phyloP scores from a whole-genome alignment of 1,140 invertebrate genomes.

The Plectrocnemia conspersa region DNA sequence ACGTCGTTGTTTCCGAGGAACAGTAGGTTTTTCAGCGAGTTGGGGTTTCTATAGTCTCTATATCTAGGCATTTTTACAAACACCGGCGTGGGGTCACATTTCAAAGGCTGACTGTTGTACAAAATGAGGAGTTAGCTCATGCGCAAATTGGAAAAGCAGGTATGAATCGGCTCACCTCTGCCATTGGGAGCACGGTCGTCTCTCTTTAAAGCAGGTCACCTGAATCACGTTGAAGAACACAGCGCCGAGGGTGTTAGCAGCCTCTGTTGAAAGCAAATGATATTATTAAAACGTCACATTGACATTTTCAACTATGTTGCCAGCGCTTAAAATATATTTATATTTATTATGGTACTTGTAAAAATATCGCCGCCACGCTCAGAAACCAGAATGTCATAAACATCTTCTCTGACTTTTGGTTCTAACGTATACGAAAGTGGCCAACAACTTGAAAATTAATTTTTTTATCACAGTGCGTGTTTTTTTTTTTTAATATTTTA shows the following conservation, averaged over 20 bases:
- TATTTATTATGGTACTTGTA: too few relatives aligned
- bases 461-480: too few relatives aligned
- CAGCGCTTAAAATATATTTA: too few relatives aligned
- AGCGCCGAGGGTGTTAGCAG: constrained; percentile 63
- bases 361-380: too few relatives aligned
- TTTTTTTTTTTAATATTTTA: too few relatives aligned
- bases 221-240: constrained; percentile 68
- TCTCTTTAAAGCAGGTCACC: constrained; percentile 62
- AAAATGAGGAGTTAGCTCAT: constrained; percentile 1
- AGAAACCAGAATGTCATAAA: too few relatives aligned
- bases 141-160: neutral
- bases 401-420: too few relatives aligned
- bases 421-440: too few relatives aligned
- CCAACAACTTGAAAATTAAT: too few relatives aligned
- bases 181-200: constrained; percentile 59
- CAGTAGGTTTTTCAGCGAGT: constrained; percentile 21
- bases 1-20: constrained; percentile 30
- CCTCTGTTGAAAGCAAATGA: constrained; percentile 42
- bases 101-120: neutral
- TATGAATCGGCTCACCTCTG: constrained; percentile 50
- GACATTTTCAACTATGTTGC: neutral
- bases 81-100: constrained; percentile 24
- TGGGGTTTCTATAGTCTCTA: constrained; percentile 16
- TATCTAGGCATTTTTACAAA: constrained; percentile 31
- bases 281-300: neutral